These are phyloP conservation scores for Megaceryle torquata DNA, from an alignment of 2,113 vertebrate genomes.

Conservation along the genomic window DNA sequence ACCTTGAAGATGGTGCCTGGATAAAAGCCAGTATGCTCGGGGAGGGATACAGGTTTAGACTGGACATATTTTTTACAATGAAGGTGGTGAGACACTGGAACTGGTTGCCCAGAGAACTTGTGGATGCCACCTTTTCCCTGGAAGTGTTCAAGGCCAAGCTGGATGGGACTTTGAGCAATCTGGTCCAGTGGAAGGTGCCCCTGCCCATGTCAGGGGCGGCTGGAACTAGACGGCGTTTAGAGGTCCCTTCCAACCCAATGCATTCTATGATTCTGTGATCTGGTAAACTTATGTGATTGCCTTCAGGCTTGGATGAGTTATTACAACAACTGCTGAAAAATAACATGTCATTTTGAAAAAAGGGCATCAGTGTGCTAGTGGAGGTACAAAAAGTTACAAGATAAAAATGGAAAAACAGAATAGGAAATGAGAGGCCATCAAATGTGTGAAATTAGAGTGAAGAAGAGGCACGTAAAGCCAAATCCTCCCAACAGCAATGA, in stretches of 20 bases:
- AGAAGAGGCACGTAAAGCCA: not conserved
- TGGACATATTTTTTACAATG: not conserved
- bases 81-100: not conserved
- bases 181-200: not conserved
- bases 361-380: accelerated
- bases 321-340: not conserved
- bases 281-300: not conserved
- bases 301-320: not conserved
- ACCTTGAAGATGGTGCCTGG: not conserved
- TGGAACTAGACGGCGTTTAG: not conserved
- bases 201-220: not conserved
- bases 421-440: not conserved
- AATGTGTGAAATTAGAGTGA: not conserved
- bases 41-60: not conserved
- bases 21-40: not conserved
- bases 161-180: not conserved
- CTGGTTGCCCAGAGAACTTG: not conserved
- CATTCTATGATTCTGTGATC: not conserved
- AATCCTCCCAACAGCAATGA: not conserved
- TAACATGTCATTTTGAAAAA: not conserved
- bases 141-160: not conserved
- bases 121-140: not conserved
- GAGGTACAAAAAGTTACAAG: not conserved
- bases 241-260: not conserved
- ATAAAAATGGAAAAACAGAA: not conserved